Evolutionary conservation across 2,888 invertebrate species (phyloP).

Genomic region (Clistopyga incitator): DNA sequence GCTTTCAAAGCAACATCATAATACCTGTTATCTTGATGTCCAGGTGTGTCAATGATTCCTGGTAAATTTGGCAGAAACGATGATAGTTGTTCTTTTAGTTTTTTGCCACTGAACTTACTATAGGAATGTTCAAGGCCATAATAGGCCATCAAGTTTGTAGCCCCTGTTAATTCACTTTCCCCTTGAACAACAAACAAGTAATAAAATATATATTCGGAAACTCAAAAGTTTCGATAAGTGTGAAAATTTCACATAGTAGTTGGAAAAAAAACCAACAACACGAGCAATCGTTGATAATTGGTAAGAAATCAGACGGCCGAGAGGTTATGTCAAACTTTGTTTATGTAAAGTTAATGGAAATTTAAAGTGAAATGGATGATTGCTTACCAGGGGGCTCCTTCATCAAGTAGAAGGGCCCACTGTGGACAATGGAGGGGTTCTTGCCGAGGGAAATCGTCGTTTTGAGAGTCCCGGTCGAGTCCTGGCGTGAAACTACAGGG

Average conservation of each 20-base stretch:
- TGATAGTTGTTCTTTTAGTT: slow-evolving; percentile 96
- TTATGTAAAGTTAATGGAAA: slow-evolving; percentile 19
- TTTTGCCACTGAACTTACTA: slow-evolving; percentile 98
- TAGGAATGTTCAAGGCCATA: slow-evolving; percentile 98
- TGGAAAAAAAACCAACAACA: too few relatives aligned
- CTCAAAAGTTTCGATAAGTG: too few relatives aligned
- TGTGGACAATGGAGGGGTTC: slow-evolving; percentile 98
- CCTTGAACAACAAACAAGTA: slow-evolving; percentile 84
- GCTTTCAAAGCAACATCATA: not conserved
- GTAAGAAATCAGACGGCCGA: slow-evolving; percentile 29
- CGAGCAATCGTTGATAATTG: not conserved
- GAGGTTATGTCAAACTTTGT: slow-evolving; percentile 54
- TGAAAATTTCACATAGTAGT: too few relatives aligned
- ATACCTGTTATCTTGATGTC: slow-evolving; percentile 89
- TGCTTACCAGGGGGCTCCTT: slow-evolving; percentile 95
- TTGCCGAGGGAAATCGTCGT: slow-evolving; percentile 98
- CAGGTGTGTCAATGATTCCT: slow-evolving; percentile 97
- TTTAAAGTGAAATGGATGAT: slow-evolving; percentile 23
- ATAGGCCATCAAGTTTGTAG: slow-evolving; percentile 98
- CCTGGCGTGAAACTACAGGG: slow-evolving; percentile 97
- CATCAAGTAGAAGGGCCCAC: slow-evolving; percentile 99
- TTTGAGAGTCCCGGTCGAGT: slow-evolving; percentile 98
- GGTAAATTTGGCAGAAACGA: slow-evolving; percentile 98
- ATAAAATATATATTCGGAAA: not conserved
- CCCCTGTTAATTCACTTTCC: slow-evolving; percentile 97